These are phyloP conservation scores for Cynoglossus semilaevis DNA, from an alignment of 2,113 vertebrate genomes.

Conservation along the genomic window DNA sequence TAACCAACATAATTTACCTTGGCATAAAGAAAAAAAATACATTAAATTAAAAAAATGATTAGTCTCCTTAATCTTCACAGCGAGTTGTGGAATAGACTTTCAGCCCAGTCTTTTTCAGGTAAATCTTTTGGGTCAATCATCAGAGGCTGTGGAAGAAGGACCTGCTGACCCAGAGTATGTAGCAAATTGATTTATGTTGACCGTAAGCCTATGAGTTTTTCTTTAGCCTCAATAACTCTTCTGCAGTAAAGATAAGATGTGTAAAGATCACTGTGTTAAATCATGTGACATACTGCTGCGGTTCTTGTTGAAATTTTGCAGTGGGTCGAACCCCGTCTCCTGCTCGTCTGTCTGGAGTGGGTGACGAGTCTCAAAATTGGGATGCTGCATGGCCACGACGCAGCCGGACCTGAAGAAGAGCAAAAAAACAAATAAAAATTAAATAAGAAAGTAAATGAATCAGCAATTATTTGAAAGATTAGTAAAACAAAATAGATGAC, in stretches of 20 bases:
- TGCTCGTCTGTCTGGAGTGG: constrained; percentile 92
- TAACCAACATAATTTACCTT: too few species aligned
- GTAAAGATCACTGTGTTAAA: not conserved
- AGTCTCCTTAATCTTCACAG: too few species aligned
- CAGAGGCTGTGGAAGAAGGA: not conserved
- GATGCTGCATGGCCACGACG: constrained; percentile 86
- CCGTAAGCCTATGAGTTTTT: too few species aligned
- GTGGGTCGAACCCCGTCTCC: constrained; percentile 91
- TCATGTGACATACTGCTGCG: constrained; percentile 77
- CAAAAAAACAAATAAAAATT: not conserved
- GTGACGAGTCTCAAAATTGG: constrained; percentile 86
- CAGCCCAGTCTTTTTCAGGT: too few species aligned
- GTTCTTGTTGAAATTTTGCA: constrained; percentile 82
- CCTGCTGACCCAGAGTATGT: too few species aligned
- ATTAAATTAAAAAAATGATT: too few species aligned
- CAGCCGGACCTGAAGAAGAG: constrained; percentile 27
- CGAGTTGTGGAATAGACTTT: too few species aligned
- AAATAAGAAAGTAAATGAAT: too few species aligned
- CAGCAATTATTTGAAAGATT: not conserved
- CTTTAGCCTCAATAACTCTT: too few species aligned
- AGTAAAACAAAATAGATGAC: not conserved
- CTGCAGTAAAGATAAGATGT: not conserved
- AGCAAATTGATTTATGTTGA: too few species aligned
- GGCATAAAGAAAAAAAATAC: too few species aligned
- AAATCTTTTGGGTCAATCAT: too few species aligned